Evolutionary conservation across 2,888 invertebrate genomes (phyloP).

Genomic region (Erebia ligea): DNA sequence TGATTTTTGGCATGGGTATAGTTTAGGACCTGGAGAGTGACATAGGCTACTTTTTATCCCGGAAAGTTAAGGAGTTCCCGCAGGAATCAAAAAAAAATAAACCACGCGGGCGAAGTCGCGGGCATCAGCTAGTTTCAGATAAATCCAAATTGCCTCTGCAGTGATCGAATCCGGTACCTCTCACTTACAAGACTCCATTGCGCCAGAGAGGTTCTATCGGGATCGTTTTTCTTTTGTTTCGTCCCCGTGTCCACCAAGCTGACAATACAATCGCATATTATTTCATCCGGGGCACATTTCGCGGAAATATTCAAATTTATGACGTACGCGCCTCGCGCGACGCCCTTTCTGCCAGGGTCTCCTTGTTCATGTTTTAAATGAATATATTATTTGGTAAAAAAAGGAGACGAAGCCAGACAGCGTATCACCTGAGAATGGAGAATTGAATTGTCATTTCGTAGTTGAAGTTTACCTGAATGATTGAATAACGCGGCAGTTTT

Average conservation of each 20-base stretch:
- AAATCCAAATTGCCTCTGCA: no score
- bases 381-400: slow-evolving; percentile 21
- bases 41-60: no score
- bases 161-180: no score
- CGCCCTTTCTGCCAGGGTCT: slow-evolving; percentile 60
- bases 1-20: no score
- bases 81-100: no score
- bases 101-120: no score
- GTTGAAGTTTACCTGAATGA: not conserved
- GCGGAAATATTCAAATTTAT: slow-evolving; percentile 76
- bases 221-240: slow-evolving; percentile 29
- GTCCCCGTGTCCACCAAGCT: slow-evolving; percentile 44
- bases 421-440: not conserved
- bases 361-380: slow-evolving; percentile 45
- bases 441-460: not conserved
- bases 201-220: no score
- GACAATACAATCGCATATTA: slow-evolving; percentile 80
- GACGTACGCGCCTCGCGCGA: slow-evolving; percentile 58
- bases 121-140: no score
- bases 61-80: no score
- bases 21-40: no score
- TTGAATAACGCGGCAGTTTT: no score
- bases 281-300: slow-evolving; percentile 57
- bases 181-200: no score
- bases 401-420: not conserved